These are phyloP conservation scores for Rhynchonycteris naso DNA, from an alignment of 2,797 vertebrate species.

Conservation along the genomic window DNA sequence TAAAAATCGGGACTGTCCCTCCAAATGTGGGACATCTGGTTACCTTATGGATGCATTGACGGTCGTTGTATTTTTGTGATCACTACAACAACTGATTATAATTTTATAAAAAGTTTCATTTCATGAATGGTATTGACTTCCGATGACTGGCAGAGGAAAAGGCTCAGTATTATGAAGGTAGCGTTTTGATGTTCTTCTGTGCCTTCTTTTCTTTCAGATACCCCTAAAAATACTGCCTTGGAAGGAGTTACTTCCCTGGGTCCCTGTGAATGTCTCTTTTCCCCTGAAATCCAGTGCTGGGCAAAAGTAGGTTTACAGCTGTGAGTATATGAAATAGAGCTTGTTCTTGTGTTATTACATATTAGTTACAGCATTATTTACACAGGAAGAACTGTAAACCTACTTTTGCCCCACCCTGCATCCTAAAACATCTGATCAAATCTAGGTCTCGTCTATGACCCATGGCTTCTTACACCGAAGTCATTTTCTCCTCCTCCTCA, in stretches of 20 bases:
- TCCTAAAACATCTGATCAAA: not conserved
- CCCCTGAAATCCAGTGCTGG: not conserved
- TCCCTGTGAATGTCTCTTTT: not conserved
- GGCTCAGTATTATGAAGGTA: not conserved
- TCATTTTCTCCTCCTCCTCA: not conserved
- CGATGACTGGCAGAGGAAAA: not conserved
- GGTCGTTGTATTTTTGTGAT: not conserved
- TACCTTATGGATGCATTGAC: not conserved
- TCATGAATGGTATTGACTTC: not conserved
- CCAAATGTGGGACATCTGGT: too few species aligned
- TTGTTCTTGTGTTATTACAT: accelerated
- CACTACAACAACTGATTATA: not conserved
- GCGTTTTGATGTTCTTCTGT: not conserved
- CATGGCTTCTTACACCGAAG: too few species aligned
- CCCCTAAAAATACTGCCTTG: not conserved
- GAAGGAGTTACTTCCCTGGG: not conserved
- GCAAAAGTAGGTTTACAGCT: not conserved
- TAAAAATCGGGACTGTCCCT: too few species aligned
- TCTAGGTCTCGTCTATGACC: not conserved
- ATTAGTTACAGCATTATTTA: too few species aligned
- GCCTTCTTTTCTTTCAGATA: not conserved
- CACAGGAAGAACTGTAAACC: too few species aligned
- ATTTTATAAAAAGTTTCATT: not conserved
- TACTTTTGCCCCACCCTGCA: not conserved
- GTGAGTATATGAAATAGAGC: not conserved